Evolutionary conservation across 1,140 invertebrate species (phyloP), one percentile per base, ranked within the genome.

Genomic region (Camponotus pennsylvanicus): DNA sequence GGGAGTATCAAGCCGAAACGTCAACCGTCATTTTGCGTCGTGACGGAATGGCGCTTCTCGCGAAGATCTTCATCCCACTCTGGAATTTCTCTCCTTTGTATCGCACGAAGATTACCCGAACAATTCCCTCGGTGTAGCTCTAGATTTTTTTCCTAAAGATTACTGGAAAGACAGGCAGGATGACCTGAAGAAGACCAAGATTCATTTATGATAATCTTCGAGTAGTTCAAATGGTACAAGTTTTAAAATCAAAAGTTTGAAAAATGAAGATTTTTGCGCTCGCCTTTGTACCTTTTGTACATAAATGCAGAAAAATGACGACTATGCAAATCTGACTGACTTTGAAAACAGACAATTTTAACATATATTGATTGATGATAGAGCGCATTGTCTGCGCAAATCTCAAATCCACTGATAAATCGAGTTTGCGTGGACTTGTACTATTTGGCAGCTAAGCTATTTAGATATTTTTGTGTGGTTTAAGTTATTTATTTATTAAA

Each of bases 1-100:
- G 45, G 77, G 86, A 82, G 82, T 69, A 82, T 77, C 76, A 79
- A 80, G 15, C 40, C 40, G 67, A 32, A 27, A 45, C 55, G 67
- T 59, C 78, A 57, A 37, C 67, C 80, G 77, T 86, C 85, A 83
- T 66, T 87, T 88, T 88, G 83, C 87, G 67, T 64, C 66, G 70
- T 27, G 55, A 61, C 49, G 78, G 78, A 80, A 59, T 34, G 21
- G 37, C 78, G 66, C 66, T 21, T 49, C 37, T 80, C 34, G 49
- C 21, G 63, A 64, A 42, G 49, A 59, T 80, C 66, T 80, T 80
- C 49, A 70, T 70, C 37, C 21, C 8, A 13, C 13, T 4, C 1
- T 57, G 66, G 78, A 80, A 80, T 80, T 80, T 59, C 78, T 57
- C 52, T 37, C 21, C 42, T 80, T 80, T 80, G 49, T 80, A 69